Evolutionary conservation across 2,797 vertebrate species (phyloP), one percentile per base, ranked within the genome.

Genomic region (Hemitrygon akajei): DNA sequence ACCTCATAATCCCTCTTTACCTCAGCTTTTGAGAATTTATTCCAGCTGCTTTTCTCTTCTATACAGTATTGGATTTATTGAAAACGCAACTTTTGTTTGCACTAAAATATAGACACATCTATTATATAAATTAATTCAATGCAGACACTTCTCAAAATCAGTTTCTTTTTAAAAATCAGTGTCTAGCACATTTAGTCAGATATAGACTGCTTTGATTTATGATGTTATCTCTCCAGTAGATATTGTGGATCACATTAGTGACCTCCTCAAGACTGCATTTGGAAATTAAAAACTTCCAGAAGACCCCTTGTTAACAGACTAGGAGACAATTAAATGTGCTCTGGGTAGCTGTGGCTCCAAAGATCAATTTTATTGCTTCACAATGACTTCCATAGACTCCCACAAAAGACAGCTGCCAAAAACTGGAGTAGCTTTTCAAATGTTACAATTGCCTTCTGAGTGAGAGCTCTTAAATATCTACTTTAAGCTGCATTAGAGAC

Each of bases 381-480:
- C 69, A 93, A 93, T 93, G 91, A 93, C 91, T 93, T 93, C 91
- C 91, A 93, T 7, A 30, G 91, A 76, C 66, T 93, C 91, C 27
- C 40, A 75, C 91, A 93, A 76, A 93, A 93, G 71, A 93, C 91
- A 93, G 91, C 91, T 93, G 91, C 91, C 71, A 93, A 93, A 93
- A 93, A n/a, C 40, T 76, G 91, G 91, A 93, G 71, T 75, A 75
- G 91, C 73, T 93, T 93, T 93, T 93, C 71, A 93, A 93, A 93
- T 93, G 73, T 93, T 93, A 76, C 91, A 93, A 93, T 93, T 93
- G 91, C 91, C 73, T 93, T 93, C 71, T 58, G 91, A 75, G 71
- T 76, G 73, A 93, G 91, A 93, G 91, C 91, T 76, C 91, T 93
- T 93, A 93, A 93, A 93, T 93, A 93, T 93, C 91, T 93, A 93